Base-by-base conservation (phyloP, 2,113 vertebrate species). In the Meleagris gallopavo region DNA sequence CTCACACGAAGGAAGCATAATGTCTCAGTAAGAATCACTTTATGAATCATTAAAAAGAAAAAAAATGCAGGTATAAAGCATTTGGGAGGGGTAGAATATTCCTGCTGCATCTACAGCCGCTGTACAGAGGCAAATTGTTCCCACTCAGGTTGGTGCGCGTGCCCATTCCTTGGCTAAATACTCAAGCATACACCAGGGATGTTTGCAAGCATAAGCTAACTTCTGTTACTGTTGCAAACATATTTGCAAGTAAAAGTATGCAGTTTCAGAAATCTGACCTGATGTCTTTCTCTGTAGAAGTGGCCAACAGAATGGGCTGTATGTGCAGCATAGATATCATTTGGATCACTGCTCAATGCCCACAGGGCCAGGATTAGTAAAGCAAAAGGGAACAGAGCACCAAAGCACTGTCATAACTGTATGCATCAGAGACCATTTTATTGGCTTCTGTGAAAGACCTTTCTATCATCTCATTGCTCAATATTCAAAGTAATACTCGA, bases 401-500 rank as follows among this genome's bases (percentile, higher is more conserved):
- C 91, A 92, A 87, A 95, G 52, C 83, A 54, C 61, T 89, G 64
- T 34, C 74, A 82, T 86, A 94, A 77, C 60, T 48, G n/a, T 46
- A 66, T 62, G 77, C 76, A 95, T 70, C 94, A 88, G 83, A 89
- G 89, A 93, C 64, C n/a, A 6, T 71, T 92, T 88, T 66, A 83
- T 29, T 91, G 78, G 93, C 74, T 88, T 91, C 67, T 29, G 11
- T 74, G 41, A 66, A 89, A 14, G n/a, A 78, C 52, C 2, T 82
- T 87, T 93, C 70, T 92, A 61, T 92, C 61, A 89, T 89, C 52
- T 55, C 86, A 85, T 96, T 96, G 94, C 95, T 96, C 88, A 96
- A 90, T 82, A 94, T 88, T 81, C 55, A 58, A 94, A 91, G 69
- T 65, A 92, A 69, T 79, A 71, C 57, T 94, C 54, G 72, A 75